Base-by-base conservation (phyloP, 2,113 vertebrate species). In the Mellivora capensis region DNA sequence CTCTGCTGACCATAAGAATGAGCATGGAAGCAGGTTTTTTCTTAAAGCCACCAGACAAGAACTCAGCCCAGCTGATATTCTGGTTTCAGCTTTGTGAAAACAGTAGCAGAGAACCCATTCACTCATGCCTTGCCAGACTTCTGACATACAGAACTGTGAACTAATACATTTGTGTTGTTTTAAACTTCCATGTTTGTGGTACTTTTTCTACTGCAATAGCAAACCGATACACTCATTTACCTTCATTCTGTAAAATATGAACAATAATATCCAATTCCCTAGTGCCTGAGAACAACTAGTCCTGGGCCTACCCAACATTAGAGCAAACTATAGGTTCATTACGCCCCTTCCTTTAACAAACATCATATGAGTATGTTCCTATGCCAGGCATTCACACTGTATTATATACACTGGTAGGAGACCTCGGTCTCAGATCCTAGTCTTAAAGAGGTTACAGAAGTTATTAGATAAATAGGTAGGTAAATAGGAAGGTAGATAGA, bases 241-340 rank as follows among this genome's bases (percentile, higher is more conserved):
- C 39, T 87, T 6, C 11, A 90, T 25, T 94, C 21, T 85, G 61
- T 69, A 89, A 96, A 82, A 81, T 71, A 49, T 17, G 4, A 84
- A 47, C 31, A 54, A 39, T 57, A 31, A 87, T 87, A 71, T 14
- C 18, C 34, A 79, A 59, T 67, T 59, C 14, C 57, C 5, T 64
- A 84, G 18, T 81, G 4, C 77, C 1, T 72, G 34, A 67, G 20
- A 57, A 14, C 13, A 69, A 71, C 7, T 79, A 67, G 7, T 52
- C 44, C 2, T 47, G 20, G 0, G 14, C 31, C 4, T 69, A 52
- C 0, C n/a, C 6, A 93, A n/a, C 6, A 44, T 15, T 4, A 2
- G 14, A 31, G 14, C 72, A 59, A 62, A 57, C 31, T 20, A 82
- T 4, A 13, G 54, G 13, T 67, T 49, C 74, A 59, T 76, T 82